phyloP scores from a whole-genome alignment of 2,797 vertebrate species.

The Cirrhinus molitorella region DNA sequence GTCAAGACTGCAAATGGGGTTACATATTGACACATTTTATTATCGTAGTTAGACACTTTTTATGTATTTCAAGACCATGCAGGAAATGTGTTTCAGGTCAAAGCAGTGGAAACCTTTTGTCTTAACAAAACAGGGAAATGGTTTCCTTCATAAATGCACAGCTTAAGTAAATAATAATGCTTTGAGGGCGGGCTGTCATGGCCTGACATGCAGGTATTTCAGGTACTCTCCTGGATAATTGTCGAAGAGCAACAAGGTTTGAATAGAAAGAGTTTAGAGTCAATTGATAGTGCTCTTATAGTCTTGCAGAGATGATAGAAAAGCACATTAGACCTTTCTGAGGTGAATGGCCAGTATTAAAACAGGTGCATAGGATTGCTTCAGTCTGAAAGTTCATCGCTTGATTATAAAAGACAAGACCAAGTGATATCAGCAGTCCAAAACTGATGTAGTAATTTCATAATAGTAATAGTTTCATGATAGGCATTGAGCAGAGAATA shows the following conservation, averaged over 20 bases:
- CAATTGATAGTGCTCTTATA: background rate
- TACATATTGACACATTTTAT: background rate
- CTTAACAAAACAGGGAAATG: conserved; percentile 16
- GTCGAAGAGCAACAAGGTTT: conserved; percentile 1
- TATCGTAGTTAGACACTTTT: background rate
- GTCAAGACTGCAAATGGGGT: conserved; percentile 34
- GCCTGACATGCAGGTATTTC: conserved; percentile 64
- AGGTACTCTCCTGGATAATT: conserved; percentile 38
- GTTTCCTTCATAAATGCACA: conserved; percentile 8
- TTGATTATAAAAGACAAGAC: background rate
- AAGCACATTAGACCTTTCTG: background rate
- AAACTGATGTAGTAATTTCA: too few species aligned
- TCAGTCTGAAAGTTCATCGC: background rate
- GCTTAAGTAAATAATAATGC: conserved; percentile 60
- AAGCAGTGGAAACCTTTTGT: background rate
- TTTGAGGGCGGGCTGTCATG: background rate
- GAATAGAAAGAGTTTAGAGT: conserved; percentile 19
- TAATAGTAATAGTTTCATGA: too few species aligned
- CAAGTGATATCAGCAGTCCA: background rate
- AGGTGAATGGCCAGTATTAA: background rate
- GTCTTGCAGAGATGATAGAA: background rate
- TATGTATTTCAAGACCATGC: background rate
- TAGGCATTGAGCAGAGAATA: background rate
- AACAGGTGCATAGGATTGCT: background rate
- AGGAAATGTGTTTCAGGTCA: background rate